Conservation (phyloP, 2,888 invertebrate genomes). For the Brachyptera risi region DNA sequence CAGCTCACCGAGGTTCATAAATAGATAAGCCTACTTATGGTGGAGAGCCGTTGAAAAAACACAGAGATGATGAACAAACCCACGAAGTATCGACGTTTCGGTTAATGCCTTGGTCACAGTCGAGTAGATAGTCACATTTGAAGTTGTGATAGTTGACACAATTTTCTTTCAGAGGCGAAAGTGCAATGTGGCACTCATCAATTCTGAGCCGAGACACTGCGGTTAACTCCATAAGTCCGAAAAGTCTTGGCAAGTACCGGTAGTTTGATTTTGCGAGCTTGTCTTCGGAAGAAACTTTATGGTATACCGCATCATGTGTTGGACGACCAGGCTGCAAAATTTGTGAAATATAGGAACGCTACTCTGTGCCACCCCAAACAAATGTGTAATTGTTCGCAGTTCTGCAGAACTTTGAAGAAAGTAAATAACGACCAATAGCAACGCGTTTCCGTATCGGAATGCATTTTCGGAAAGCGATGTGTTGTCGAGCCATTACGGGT, state of each 20-base stretch:
- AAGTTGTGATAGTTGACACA: too few species aligned
- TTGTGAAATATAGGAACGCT: constrained; percentile 18
- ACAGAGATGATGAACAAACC: too few species aligned
- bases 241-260: constrained; percentile 11
- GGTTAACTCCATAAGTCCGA: constrained; percentile 20
- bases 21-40: too few species aligned
- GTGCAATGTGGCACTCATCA: constrained; percentile 24
- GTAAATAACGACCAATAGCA: constrained; percentile 12
- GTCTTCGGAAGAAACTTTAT: constrained; percentile 22
- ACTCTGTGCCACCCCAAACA: constrained; percentile 22
- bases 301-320: neutral
- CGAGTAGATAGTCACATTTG: too few species aligned
- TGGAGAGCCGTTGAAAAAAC: too few species aligned
- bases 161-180: too few species aligned
- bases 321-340: constrained; percentile 21
- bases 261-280: neutral
- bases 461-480: constrained; percentile 15
- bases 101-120: too few species aligned
- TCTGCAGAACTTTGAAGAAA: constrained; percentile 21
- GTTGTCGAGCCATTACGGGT: constrained; percentile 8
- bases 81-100: too few species aligned
- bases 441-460: constrained; percentile 22
- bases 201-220: constrained; percentile 18
- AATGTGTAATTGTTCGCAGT: constrained; percentile 17
- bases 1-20: too few species aligned